phyloP scores from a whole-genome alignment of 2,113 vertebrate species.

The Thomomys bottae region DNA sequence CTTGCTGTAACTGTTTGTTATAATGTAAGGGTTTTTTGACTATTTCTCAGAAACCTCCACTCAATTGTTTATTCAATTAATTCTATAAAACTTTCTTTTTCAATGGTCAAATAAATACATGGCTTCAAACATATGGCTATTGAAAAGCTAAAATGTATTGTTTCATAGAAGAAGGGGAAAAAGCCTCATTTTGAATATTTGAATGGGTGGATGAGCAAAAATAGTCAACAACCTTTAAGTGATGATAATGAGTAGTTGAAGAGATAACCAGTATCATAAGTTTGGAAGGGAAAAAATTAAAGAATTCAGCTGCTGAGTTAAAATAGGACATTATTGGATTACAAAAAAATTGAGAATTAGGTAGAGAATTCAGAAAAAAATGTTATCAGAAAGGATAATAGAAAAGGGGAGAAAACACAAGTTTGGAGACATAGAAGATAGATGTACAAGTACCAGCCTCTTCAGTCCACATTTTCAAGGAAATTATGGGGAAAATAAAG shows the following conservation, averaged over 20 bases:
- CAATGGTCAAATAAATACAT: not conserved
- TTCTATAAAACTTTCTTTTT: conserved; percentile 45
- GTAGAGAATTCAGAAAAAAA: not conserved
- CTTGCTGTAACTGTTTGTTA: not conserved
- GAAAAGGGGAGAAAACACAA: not conserved
- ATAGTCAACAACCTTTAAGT: not conserved
- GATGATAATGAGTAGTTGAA: not conserved
- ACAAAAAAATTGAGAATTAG: not conserved
- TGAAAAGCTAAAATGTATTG: not conserved
- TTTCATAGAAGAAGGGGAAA: not conserved
- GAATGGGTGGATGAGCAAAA: not conserved
- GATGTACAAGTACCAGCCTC: not conserved
- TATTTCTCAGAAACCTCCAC: conserved; percentile 44
- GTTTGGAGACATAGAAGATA: not conserved
- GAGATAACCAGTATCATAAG: not conserved
- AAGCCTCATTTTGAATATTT: not conserved
- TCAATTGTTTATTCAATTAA: conserved; percentile 55
- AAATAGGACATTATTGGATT: not conserved
- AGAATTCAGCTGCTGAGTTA: not conserved
- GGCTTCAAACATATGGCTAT: not conserved
- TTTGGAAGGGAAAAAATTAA: not conserved
- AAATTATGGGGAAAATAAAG: not conserved
- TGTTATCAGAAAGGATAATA: not conserved
- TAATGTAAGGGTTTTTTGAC: conserved; percentile 1
- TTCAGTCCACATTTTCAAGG: not conserved